Base-by-base conservation (phyloP, 1,140 invertebrate species). In the Drosophila fuyamai region DNA sequence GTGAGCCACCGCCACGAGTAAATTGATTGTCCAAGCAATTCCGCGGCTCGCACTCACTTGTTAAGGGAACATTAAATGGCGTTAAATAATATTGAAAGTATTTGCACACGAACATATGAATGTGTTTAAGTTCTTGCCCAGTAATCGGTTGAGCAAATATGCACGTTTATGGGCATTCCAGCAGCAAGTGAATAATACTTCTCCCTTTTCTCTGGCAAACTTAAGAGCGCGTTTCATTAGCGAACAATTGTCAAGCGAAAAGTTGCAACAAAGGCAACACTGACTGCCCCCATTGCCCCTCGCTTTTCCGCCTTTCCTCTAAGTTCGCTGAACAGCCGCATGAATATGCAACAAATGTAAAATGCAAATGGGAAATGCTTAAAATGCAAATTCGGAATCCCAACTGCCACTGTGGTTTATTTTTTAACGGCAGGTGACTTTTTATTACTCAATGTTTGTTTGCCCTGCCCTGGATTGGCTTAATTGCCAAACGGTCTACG, bases 391-490 rank as follows among this genome's bases (percentile, higher is more conserved):
- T 76, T 57, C 35, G 60, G 43, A 76, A 72, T 79, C 53, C n/a
- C 23, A 38, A 68, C 50, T 70, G 50, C 50, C 13, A 57, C 67
- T 70, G 43, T 50, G 36, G 47, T 23, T 23, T 23, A 58, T 63
- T 70, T 72, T 70, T 72, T 73, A 61, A 85, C 67, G 76, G 73
- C 72, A 85, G 47, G 55, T 84, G 61, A 41, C 60, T 78, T 77
- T 82, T 78, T 68, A 62, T 70, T 72, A 81, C 63, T 58, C 36
- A 79, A 79, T 79, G 54, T 79, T 79, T 79, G 47, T 53, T 53
- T n/a, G 38, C 38, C 32, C 71, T 79, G 54, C 58, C 13, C 23
- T 10, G 38, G 47, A 47, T 46, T 35, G 47, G 57, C 43, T 84
- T 85, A 81, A 84, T 85, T 85, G 68, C 47, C 44, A 47, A 79